phyloP scores from a whole-genome alignment of 2,888 invertebrate species.

The Octodonta nipae region DNA sequence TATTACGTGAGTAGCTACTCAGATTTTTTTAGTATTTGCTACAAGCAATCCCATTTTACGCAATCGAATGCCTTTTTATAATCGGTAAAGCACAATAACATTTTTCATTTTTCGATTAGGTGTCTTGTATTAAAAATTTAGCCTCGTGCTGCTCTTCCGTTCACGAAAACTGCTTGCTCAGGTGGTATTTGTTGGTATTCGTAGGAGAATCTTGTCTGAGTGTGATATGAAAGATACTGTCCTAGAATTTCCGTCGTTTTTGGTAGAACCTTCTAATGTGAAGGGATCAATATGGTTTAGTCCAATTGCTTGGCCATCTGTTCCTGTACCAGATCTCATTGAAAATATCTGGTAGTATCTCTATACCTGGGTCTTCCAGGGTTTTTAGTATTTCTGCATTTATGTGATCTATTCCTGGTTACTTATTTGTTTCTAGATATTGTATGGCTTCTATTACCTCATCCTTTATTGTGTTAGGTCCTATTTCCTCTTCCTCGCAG shows the following conservation, averaged over 20 bases:
- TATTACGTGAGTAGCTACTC: too few relatives aligned
- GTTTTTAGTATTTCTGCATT: constrained; percentile 1
- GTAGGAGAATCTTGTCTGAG: background rate
- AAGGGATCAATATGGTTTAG: too few relatives aligned
- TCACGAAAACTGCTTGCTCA: too few relatives aligned
- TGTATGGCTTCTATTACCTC: background rate
- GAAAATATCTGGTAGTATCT: background rate
- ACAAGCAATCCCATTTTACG: constrained; percentile 1
- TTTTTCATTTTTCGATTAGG: too few relatives aligned
- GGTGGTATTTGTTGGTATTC: too few relatives aligned
- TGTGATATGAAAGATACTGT: constrained; percentile 1
- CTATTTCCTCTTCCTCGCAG: too few relatives aligned
- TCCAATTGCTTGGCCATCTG: too few relatives aligned
- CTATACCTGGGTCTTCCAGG: background rate
- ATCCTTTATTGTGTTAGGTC: background rate
- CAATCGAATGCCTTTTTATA: constrained; percentile 1
- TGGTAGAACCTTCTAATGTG: constrained; percentile 1
- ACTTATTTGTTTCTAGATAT: constrained; percentile 1
- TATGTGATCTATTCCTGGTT: constrained; percentile 1
- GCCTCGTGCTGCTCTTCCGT: too few relatives aligned
- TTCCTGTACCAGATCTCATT: constrained; percentile 1
- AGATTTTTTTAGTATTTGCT: too few relatives aligned
- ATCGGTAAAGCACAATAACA: background rate
- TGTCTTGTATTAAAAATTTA: too few relatives aligned
- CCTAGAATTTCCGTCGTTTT: constrained; percentile 1